Conservation (phyloP, 2,113 vertebrate species). For the Lepus americanus region DNA sequence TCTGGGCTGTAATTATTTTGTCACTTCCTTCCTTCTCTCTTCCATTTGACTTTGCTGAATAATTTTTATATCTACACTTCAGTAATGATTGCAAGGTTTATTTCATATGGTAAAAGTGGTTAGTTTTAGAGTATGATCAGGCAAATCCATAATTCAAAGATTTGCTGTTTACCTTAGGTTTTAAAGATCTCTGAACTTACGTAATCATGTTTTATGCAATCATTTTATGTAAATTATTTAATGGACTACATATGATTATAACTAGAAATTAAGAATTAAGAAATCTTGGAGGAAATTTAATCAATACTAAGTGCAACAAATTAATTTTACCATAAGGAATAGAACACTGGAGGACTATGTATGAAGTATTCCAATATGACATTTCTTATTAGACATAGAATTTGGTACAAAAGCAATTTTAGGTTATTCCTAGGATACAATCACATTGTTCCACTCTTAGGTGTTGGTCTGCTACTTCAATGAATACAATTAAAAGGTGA, state of each 20-base stretch:
- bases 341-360: not conserved
- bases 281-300: not conserved
- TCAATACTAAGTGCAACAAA: not conserved
- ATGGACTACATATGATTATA: not conserved
- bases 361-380: not conserved
- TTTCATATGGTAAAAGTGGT: not conserved
- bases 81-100: not conserved
- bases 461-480: not conserved
- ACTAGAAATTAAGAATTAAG: not conserved
- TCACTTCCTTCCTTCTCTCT: not conserved
- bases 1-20: not conserved
- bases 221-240: not conserved
- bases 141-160: not conserved
- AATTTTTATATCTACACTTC: not conserved
- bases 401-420: conserved; percentile 8
- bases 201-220: not conserved
- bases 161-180: not conserved
- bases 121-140: not conserved
- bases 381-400: not conserved
- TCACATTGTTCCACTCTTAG: not conserved
- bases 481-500: not conserved
- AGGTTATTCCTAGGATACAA: not conserved
- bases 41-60: not conserved
- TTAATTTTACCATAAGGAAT: not conserved
- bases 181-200: not conserved